Evolutionary conservation across 2,888 invertebrate species (phyloP).

Genomic region (Tolmerus cingulatus): DNA sequence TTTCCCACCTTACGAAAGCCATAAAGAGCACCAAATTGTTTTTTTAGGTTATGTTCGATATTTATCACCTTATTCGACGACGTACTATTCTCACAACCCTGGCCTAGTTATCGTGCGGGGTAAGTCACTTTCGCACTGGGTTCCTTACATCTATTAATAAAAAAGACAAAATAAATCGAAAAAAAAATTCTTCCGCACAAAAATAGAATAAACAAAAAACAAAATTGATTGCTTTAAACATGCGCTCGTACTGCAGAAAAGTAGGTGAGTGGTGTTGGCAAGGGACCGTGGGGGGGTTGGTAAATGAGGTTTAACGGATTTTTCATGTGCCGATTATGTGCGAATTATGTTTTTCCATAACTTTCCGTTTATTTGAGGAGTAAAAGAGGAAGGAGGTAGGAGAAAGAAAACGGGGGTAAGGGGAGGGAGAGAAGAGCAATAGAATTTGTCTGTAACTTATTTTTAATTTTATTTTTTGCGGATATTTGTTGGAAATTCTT

Average conservation of each 20-base stretch:
- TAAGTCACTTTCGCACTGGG: background rate
- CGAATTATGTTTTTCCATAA: background rate
- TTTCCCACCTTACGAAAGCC: background rate
- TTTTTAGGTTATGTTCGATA: background rate
- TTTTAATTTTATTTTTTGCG: background rate
- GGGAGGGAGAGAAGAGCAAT: background rate
- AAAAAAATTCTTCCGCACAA: background rate
- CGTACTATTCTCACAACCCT: background rate
- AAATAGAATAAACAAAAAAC: background rate
- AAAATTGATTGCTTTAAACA: background rate
- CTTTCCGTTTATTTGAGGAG: background rate
- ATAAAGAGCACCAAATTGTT: background rate
- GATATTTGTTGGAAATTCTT: background rate
- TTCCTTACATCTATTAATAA: background rate
- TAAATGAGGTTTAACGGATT: background rate
- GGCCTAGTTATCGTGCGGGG: background rate
- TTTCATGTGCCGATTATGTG: background rate
- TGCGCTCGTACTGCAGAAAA: background rate
- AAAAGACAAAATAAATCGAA: background rate
- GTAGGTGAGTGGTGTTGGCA: background rate
- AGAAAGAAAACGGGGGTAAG: background rate
- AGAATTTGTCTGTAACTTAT: background rate
- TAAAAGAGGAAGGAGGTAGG: background rate
- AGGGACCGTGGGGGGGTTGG: background rate
- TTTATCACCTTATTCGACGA: background rate